Base-by-base conservation (phyloP, 2,888 invertebrate species). In the Phalera bucephala region DNA sequence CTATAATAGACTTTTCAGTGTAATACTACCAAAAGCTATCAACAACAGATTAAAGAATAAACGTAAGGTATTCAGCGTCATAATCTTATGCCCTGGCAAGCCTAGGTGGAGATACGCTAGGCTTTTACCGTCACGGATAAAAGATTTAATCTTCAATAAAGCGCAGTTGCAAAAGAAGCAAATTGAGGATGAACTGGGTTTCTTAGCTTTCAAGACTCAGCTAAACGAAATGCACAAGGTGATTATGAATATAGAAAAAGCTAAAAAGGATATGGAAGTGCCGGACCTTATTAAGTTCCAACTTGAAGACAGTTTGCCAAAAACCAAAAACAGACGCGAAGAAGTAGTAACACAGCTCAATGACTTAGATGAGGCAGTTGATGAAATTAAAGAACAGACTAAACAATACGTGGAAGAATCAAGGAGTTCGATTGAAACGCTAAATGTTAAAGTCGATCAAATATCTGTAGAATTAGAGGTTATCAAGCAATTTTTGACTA, bases 371-470 rank as follows among this genome's bases (percentile, higher is more conserved):
- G 78, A 75, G 1, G 70, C 61, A 6, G 63, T 87, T 9, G 45
- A 41, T 2, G 68, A 75, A 29, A 64, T 86, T 8, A 81, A 72
- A 48, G 61, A 65, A 8, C 68, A 84, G 40, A 71, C 84, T 3
- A 64, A 43, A 10, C 53, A 51, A 2, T 66, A 72, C 12, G 59
- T 68, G 1, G 68, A 80, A 32, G 73, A 76, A 26, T 58, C 74
- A 0, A 76, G 67, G 29, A 45, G 55, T 5, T 69, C 74, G 1
- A 45, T 85, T 15, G 78, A 81, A 8, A 55, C 61, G 3, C 46
- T 89, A 2, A 79, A 80, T 54, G 67, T 73, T 0, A 88, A 86
- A 58, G 65, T 89, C 33, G 84, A 88, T 41, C 76, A 82, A 53
- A 70, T 88, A 50, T 68, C 82, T 1, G 23, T 75, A 22, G 88